A percentile compares a stretch with the other conserved stretches of the same genome.
Conservation (phyloP, 2,113 vertebrate genomes). For the Murina feae region DNA sequence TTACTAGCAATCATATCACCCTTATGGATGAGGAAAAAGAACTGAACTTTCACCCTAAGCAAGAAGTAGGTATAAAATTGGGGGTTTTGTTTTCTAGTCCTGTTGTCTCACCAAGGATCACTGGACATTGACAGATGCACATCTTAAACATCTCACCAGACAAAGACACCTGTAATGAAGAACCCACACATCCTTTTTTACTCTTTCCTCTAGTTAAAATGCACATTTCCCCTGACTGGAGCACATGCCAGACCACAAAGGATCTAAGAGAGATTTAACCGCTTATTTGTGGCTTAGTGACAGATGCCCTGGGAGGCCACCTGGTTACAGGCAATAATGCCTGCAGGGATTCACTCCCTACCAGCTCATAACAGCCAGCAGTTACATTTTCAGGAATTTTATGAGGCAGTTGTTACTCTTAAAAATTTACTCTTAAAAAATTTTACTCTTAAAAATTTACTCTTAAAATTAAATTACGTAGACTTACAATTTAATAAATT, state of each 20-base stretch:
- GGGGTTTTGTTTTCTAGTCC: neutral
- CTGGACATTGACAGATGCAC: neutral
- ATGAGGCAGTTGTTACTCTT: neutral
- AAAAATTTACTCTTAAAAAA: neutral
- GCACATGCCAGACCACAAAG: neutral
- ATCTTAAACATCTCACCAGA: neutral
- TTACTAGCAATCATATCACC: neutral
- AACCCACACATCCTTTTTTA: neutral
- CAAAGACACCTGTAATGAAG: neutral
- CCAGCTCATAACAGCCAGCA: neutral
- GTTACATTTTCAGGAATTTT: neutral
- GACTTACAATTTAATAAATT: neutral
- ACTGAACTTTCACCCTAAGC: neutral
- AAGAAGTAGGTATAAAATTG: neutral
- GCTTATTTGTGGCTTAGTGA: neutral
- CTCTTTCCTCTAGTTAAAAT: neutral
- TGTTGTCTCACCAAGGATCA: neutral
- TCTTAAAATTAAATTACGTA: neutral
- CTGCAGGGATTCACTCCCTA: accelerated
- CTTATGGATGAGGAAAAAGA: neutral
- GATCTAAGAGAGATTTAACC: neutral
- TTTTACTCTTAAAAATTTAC: neutral
- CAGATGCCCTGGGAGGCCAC: neutral
- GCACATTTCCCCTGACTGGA: neutral
- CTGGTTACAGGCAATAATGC: neutral